Evolutionary conservation across 2,888 invertebrate species (phyloP).

Genomic region (Parnassius glacialis): DNA sequence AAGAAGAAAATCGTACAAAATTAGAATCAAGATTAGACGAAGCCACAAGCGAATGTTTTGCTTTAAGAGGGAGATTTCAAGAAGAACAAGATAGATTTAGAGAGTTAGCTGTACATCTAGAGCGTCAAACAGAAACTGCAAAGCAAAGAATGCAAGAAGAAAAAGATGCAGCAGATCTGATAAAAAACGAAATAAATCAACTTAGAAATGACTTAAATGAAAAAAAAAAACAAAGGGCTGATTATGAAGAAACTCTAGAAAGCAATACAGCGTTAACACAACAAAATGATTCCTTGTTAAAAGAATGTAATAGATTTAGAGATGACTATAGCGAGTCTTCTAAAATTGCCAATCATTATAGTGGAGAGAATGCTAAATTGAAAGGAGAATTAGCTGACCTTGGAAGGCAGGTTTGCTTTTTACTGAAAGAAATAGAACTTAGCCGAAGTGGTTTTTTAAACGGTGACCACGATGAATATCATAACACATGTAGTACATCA

Average conservation of each 20-base stretch:
- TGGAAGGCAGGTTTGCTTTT: slow-evolving; percentile 89
- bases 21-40: slow-evolving; percentile 89
- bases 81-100: slow-evolving; percentile 92
- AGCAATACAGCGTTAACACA: slow-evolving; percentile 86
- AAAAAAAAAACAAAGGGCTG: slow-evolving; percentile 88
- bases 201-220: slow-evolving; percentile 81
- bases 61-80: slow-evolving; percentile 87
- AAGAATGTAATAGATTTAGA: slow-evolving; percentile 86
- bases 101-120: slow-evolving; percentile 85
- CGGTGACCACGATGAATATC: slow-evolving; percentile 78
- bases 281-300: slow-evolving; percentile 85
- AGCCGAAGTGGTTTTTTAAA: slow-evolving; percentile 85
- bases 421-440: slow-evolving; percentile 92
- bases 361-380: slow-evolving; percentile 88
- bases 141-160: slow-evolving; percentile 87
- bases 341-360: slow-evolving; percentile 84
- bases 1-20: slow-evolving; percentile 88
- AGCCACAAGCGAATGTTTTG: slow-evolving; percentile 88
- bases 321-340: slow-evolving; percentile 86
- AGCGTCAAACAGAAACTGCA: slow-evolving; percentile 85
- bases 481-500: slow-evolving; percentile 75
- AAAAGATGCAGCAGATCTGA: slow-evolving; percentile 83
- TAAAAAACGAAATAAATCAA: slow-evolving; percentile 81
- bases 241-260: slow-evolving; percentile 88
- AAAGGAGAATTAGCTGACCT: slow-evolving; percentile 90